Evolutionary conservation across 2,113 vertebrate species (phyloP), one percentile per base, ranked within the genome.

Genomic region (Condylura cristata): DNA sequence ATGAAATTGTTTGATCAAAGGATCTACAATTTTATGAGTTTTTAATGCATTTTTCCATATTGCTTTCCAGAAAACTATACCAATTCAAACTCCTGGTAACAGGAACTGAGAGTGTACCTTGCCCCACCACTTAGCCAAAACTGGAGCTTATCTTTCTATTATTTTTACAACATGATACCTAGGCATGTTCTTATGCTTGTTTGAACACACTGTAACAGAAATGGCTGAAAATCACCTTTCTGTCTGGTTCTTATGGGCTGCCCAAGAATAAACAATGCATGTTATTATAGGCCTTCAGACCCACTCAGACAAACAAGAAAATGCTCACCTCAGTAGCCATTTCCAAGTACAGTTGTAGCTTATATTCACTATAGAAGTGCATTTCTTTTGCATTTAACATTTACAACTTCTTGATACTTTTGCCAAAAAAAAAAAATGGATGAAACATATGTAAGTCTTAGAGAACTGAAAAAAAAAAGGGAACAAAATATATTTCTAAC

Each of bases 41-140:
- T 41, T 76, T 72, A 16, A 90, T 89, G 14, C 37, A 70, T 75
- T 75, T 81, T 95, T 66, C 80, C 34, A 93, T 91, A 79, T 48
- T 86, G 17, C 71, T 70, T 89, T 94, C 60, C 53, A 84, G 76
- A 94, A 81, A 83, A 74, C 32, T 86, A 26, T 53, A 24, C 46
- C 24, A 87, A 70, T 84, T 85, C 71, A 93, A 75, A 86, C 37
- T 78, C 46, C 74, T 91, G 32, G 68, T 80, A 93, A 72, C 6
- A 61, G 8, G 44, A 61, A 24, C 34, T 37, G 11, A 92, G 14
- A 44, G 12, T 46, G 24, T 82, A 56, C 32, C 79, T 63, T 79
- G 58, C 24, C 48, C 68, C 3, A 37, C 30, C 41, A 56, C 20
- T 65, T 79, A 83, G 60, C 63, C 41, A 68, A 89, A 94, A 91